A percentile compares a stretch with the other conserved stretches of the same genome.
phyloP scores from a whole-genome alignment of 2,888 invertebrate species.

The Fragum fragum region DNA sequence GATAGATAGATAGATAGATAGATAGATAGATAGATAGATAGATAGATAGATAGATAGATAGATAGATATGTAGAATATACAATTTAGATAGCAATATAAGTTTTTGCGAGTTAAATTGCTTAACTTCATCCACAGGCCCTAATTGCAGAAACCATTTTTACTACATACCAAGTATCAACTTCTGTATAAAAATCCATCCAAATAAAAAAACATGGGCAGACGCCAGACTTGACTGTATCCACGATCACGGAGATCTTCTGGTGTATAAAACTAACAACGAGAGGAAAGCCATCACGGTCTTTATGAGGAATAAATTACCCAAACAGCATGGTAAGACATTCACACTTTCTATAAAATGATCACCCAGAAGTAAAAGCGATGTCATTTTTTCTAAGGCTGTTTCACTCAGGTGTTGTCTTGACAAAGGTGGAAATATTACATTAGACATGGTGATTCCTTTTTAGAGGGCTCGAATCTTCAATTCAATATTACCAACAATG shows the following conservation, averaged over 20 bases:
- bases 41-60: no score
- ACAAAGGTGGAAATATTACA: no score
- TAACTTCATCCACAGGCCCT: not conserved
- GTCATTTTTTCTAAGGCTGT: no score
- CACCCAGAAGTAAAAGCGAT: no score
- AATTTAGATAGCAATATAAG: not conserved
- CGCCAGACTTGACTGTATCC: conserved; percentile 4
- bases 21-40: not conserved
- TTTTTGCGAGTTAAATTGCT: not conserved
- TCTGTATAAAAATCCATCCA: not conserved
- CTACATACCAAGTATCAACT: not conserved
- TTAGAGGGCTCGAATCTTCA: no score
- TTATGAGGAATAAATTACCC: not conserved
- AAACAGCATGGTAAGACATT: not conserved
- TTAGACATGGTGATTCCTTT: no score
- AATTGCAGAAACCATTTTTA: not conserved
- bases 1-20: not conserved
- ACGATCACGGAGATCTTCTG: not conserved
- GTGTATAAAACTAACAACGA: not conserved
- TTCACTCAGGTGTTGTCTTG: no score
- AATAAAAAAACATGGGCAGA: not conserved
- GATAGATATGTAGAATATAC: no score
- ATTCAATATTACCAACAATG: no score
- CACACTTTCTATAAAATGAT: no score
- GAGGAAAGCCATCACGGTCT: not conserved